phyloP scores from a whole-genome alignment of 2,888 invertebrate genomes.

The Chymomyza fuscimana region DNA sequence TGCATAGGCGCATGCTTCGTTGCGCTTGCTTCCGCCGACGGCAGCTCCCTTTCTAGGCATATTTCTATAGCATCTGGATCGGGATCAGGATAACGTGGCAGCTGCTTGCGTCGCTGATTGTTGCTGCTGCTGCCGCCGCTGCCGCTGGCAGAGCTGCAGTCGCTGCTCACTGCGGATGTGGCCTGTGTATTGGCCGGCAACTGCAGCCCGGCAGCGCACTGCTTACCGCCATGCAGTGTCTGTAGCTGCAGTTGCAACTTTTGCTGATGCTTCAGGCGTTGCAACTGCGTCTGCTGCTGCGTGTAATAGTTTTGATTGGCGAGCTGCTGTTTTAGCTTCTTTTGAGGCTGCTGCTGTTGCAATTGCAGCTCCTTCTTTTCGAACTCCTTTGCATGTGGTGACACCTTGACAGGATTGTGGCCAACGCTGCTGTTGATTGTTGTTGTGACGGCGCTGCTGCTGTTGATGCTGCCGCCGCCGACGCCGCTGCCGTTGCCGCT shows the following conservation, averaged over 20 bases:
- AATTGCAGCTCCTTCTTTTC: slow-evolving; percentile 20
- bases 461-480: slow-evolving; percentile 47
- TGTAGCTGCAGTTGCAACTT: slow-evolving; percentile 42
- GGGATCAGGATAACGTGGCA: slow-evolving; percentile 74
- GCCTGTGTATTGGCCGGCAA: slow-evolving; percentile 81
- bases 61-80: slow-evolving; percentile 79
- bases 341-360: slow-evolving; percentile 41
- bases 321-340: slow-evolving; percentile 44
- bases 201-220: background rate
- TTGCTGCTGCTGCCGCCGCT: slow-evolving; percentile 27
- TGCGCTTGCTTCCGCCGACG: background rate
- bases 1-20: slow-evolving; percentile 49
- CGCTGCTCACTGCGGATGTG: slow-evolving; percentile 38
- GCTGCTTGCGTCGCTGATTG: slow-evolving; percentile 63
- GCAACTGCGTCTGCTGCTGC: slow-evolving; percentile 59
- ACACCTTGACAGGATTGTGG: slow-evolving; percentile 42
- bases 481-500: slow-evolving; percentile 47
- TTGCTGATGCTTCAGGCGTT: slow-evolving; percentile 55
- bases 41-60: slow-evolving; percentile 75
- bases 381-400: slow-evolving; percentile 41
- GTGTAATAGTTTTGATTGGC: slow-evolving; percentile 67
- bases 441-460: slow-evolving; percentile 23
- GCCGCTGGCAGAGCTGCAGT: background rate
- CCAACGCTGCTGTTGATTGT: slow-evolving; percentile 35
- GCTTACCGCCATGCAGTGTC: slow-evolving; percentile 36